Evolutionary conservation across 2,797 vertebrate genomes (phyloP), one percentile per base, ranked within the genome.

Genomic region (Corythornis leucogaster): DNA sequence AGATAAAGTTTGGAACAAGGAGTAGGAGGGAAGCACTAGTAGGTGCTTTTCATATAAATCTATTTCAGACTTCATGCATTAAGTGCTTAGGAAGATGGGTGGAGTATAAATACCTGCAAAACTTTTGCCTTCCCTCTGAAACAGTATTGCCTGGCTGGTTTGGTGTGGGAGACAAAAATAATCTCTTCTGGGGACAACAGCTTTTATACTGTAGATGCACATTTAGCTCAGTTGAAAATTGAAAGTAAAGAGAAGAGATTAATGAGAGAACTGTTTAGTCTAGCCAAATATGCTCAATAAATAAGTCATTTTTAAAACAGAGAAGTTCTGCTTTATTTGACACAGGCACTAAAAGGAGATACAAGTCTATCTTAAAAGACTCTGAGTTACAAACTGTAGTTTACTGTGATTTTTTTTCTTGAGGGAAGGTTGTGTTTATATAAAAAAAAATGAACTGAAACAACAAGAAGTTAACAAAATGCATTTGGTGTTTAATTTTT

Each of bases 151-250:
- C 64, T 80, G 48, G 4, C 28, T 86, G 24, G 7, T 38, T 84
- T 59, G 42, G 25, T 82, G n/a, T 42, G 51, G 31, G 25, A 58
- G 67, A 4, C 79, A 51, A 67, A 92, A 85, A 46, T 46, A 25
- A 57, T 14, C 31, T 71, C 75, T 80, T 53, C 33, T 77, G 63
- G 14, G 57, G 33, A 75, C 9, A 42, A 6, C 33, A 87, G 26
- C 8, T 48, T 89, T 74, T 54, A 64, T 26, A 78, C 30, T 22
- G 13, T 40, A 19, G 18, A 71, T 66, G 35, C 21, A 93, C 74
- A 82, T 82, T 50, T 80, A 93, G 24, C n/a, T 86, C 76, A 11
- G 67, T 69, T 90, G 63, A 85, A 91, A 86, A 80, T 17, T 20
- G 67, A 59, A 94, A 86, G 24, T 38, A 93, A 91, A 85, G 40